phyloP scores from a whole-genome alignment of 2,797 vertebrate species.

The Platyrinchus mystaceus region DNA sequence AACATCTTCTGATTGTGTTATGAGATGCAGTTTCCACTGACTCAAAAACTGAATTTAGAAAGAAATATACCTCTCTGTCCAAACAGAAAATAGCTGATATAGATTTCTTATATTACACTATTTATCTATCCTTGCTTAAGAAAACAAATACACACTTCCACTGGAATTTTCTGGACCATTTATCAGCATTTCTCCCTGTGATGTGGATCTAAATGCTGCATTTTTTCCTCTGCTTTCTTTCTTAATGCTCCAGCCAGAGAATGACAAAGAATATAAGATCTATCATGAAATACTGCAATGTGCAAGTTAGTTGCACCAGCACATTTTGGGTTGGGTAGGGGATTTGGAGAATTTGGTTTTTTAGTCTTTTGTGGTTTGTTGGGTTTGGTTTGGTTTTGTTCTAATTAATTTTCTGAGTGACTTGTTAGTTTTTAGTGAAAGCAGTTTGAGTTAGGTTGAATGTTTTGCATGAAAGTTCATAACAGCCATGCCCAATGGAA shows the following conservation, averaged over 20 bases:
- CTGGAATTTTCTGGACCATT: constrained; percentile 36
- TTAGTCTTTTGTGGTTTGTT: background rate
- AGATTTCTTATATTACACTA: constrained; percentile 22
- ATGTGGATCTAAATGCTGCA: background rate
- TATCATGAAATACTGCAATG: background rate
- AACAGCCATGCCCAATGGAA: background rate
- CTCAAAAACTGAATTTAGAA: constrained; percentile 7
- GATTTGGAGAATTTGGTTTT: background rate
- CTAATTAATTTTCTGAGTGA: background rate
- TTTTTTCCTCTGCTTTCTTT: background rate
- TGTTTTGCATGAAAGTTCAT: background rate
- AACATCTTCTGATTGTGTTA: background rate
- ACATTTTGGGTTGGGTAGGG: background rate
- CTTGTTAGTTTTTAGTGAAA: background rate
- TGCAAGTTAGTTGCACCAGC: background rate
- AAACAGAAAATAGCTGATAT: background rate
- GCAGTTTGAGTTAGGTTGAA: background rate
- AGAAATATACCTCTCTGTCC: background rate
- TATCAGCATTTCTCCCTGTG: constrained; percentile 18
- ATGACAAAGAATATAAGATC: background rate
- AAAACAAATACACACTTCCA: constrained; percentile 28
- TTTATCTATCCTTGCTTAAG: background rate
- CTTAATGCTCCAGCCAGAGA: background rate
- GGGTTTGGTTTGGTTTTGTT: background rate
- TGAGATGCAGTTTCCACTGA: background rate